Base-by-base conservation (phyloP, 2,113 vertebrate species). In the Ammodytes dubius region DNA sequence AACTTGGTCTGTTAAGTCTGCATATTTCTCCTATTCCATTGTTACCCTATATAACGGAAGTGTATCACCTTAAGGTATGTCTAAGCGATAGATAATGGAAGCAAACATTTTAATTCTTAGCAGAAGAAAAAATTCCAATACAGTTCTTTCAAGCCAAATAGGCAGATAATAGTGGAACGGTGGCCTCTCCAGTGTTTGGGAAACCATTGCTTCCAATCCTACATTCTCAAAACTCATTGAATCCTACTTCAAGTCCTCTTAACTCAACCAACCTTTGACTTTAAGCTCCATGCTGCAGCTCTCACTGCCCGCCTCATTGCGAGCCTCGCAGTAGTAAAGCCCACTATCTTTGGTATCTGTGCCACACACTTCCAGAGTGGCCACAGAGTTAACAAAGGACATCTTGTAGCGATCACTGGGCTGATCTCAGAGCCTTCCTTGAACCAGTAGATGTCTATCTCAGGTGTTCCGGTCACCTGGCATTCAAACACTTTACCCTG, bases 301-400 rank as follows among this genome's bases (percentile, higher is more conserved):
- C 50, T 98, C 97, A 1, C 96, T 98, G 77, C 98, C 98, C 0
- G 98, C 98, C 5, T 99, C 97, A 76, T 99, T 99, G n/a, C 94
- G 96, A 79, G 97, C 98, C 92, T 99, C 97, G 37, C 98, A 99
- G 88, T 97, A 96, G 40, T 98, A 99, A 59, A 95, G 94, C 2
- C 98, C 98, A 45, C 96, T 96, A 13, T 99, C 97, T 79, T 94
- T 96, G 74, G 95, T 87, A 57, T 95, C 95, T 69, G 96, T 91
- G 49, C 89, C 83, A 59, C 90, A 91, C 45, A 99, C 90, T 84
- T 97, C 97, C 88, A 99, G 94, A 39, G 94, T 95, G 82, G 96
- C 97, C 88, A 98, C 83, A 37, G 96, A 97, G 3, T 98, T 95
- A 50, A 88, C 19, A 77, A 97, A 98, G 65, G 95, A 94, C 80